Evolutionary conservation across 2,888 invertebrate species (phyloP), one percentile per base, ranked within the genome.

Genomic region (Drosophila recens): DNA sequence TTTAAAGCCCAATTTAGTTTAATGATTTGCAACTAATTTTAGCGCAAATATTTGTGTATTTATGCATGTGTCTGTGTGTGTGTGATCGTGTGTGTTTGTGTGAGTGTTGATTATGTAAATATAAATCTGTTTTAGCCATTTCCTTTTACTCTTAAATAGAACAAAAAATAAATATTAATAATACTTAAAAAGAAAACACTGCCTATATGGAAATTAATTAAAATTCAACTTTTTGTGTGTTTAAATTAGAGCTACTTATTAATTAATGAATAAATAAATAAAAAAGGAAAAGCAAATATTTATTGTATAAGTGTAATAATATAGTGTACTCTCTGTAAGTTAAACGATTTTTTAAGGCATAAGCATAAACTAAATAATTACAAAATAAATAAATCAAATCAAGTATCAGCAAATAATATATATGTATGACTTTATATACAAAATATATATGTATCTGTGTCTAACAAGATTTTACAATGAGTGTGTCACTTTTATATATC

Each of bases 381-480:
- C 11, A 40, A 56, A 45, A 20, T 8, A 51, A 64, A 62, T 46
- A 69, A 57, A 66, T 34, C 45, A 69, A 59, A 61, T 61, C 43
- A 66, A 77, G 64, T 51, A 78, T 78, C 64, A 72, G 23, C 17
- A 45, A 53, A 40, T 9, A 67, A 73, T 67, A 68, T 49, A 70
- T 70, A 77, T 23, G 23, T 30, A 20, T 33, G 17, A 17, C 9
- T 36, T 45, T 45, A 63, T 75, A 67, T 62, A 64, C n/a, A n/a
- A n/a, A n/a, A n/a, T 75, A 30, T 51, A 36, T 51, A 40, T 57
- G 79, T 79, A 69, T 79, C 63, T 74, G 87, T 85, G 89, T 89
- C 84, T 89, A 87, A 87, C 87, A 89, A 89, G 89, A 85, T 85
- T 85, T 85, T 85, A 85, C 79, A 75, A 87, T 85, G 89, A 78